A percentile compares a stretch with the other conserved stretches of the same genome.
These are phyloP conservation scores for Chromobotia macracanthus DNA, from an alignment of 2,797 vertebrate genomes.

Conservation along the genomic window DNA sequence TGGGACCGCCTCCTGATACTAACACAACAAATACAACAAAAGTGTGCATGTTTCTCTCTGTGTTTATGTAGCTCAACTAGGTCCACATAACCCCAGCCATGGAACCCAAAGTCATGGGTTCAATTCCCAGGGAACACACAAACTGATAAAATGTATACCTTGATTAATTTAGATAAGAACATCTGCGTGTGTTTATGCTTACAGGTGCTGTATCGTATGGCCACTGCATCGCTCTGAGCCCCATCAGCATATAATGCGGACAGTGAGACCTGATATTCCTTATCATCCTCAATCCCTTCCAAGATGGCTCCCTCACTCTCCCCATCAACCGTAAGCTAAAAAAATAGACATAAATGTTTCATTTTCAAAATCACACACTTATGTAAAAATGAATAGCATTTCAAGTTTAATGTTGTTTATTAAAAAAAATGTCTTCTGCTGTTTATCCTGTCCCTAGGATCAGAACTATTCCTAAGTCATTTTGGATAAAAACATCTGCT, in stretches of 20 bases:
- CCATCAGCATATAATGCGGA: conserved; percentile 89
- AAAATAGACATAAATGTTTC: not conserved
- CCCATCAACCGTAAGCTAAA: conserved; percentile 84
- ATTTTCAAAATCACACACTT: not conserved
- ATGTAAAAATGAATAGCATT: not conserved
- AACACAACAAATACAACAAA: conserved; percentile 7
- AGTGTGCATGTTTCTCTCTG: not conserved
- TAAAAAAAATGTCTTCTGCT: not conserved
- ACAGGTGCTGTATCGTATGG: conserved; percentile 87
- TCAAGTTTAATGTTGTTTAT: no score
- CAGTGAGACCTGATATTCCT: conserved; percentile 89
- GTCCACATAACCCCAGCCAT: no score
- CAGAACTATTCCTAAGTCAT: no score
- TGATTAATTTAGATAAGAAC: no score
- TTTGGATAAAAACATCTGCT: no score
- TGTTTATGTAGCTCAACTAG: no score
- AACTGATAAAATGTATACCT: not conserved
- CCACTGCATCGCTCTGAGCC: conserved; percentile 87
- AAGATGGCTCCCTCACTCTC: conserved; percentile 78
- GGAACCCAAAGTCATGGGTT: no score
- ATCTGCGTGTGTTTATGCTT: conserved; percentile 69
- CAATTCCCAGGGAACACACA: no score
- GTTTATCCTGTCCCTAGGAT: no score
- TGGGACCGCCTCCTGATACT: conserved; percentile 84
- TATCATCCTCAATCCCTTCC: conserved; percentile 82